Conservation (phyloP, 2,113 vertebrate genomes). For the Hemiscyllium ocellatum region DNA sequence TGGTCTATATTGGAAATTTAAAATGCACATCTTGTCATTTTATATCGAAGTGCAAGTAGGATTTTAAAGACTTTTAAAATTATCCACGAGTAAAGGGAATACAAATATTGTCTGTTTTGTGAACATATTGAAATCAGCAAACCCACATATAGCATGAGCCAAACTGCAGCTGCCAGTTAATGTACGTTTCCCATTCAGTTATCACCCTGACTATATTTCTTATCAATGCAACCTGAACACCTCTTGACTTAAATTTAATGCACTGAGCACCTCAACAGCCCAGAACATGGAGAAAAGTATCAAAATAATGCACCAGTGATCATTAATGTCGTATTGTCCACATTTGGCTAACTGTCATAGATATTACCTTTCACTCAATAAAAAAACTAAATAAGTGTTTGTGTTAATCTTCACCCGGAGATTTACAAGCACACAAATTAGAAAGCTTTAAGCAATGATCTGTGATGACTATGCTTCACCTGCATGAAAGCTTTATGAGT, state of each 20-base stretch:
- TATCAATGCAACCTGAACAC: not conserved
- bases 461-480: not conserved
- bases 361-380: not conserved
- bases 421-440: not conserved
- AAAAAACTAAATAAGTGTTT: not conserved
- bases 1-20: not conserved
- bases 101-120: not conserved
- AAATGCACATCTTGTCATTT: not conserved
- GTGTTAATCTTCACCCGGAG: not conserved
- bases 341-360: not conserved
- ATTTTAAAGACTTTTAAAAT: conserved; percentile 25
- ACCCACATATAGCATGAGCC: not conserved
- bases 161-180: conserved; percentile 22
- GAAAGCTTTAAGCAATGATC: not conserved
- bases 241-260: not conserved
- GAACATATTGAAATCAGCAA: not conserved
- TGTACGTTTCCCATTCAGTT: conserved; percentile 18
- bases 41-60: not conserved
- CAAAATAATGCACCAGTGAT: not conserved
- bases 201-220: not conserved
- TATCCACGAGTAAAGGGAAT: conserved; percentile 21
- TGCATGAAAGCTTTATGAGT: not conserved
- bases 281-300: not conserved
- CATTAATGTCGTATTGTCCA: not conserved
- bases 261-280: not conserved